phyloP scores from a whole-genome alignment of 2,797 vertebrate genomes.

The Epinephelus coioides region DNA sequence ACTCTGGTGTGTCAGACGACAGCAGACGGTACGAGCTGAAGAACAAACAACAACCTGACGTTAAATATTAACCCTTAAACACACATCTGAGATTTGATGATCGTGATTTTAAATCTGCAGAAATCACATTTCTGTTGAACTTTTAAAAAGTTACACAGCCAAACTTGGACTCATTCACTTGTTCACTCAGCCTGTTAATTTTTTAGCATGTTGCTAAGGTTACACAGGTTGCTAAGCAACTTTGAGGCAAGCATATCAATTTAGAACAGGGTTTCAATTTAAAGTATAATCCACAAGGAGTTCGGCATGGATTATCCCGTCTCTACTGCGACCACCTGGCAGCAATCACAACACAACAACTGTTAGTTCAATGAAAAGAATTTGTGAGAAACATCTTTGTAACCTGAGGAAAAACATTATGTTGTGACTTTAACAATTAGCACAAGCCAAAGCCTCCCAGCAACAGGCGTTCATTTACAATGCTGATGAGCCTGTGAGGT shows the following conservation, averaged over 20 bases:
- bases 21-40: not conserved
- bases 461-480: not conserved
- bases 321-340: not conserved
- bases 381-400: not conserved
- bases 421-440: conserved; percentile 7
- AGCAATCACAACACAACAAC: not conserved
- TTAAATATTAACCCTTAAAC: not conserved
- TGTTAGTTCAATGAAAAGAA: not conserved
- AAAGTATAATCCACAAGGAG: conserved; percentile 16
- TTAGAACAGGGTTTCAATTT: not conserved
- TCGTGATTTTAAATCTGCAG: not conserved
- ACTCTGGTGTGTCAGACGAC: no score
- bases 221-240: conserved; percentile 14
- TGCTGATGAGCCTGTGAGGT: not conserved
- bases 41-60: not conserved
- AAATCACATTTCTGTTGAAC: not conserved
- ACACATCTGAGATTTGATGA: not conserved
- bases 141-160: not conserved
- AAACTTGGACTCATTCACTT: not conserved
- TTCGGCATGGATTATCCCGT: not conserved
- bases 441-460: not conserved
- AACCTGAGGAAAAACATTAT: not conserved
- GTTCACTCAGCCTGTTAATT: not conserved
- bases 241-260: not conserved
- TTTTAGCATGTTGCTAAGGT: conserved; percentile 11